Base-by-base conservation (phyloP, 1,140 invertebrate genomes). In the Drosophila sp. region DNA sequence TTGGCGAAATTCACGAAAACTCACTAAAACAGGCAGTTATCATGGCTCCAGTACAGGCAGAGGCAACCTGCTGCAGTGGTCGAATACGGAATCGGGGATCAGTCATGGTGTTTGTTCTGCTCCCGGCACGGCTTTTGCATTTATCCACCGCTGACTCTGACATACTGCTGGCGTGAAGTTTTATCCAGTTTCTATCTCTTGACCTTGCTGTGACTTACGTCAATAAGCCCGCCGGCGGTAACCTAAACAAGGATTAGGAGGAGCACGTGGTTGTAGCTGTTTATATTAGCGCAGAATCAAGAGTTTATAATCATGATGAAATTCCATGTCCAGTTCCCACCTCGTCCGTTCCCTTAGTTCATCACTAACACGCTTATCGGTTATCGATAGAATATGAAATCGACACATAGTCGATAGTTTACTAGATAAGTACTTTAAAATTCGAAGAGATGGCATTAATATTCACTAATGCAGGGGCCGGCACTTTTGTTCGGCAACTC, bases 1-100 rank as follows among this genome's bases (percentile, higher is more conserved):
- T 8, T 8, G 32, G 17, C 17, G 6, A 11, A 23, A 35, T 32
- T 54, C 7, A 93, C 2, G 8, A 3, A 38, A 11, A 38, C 93
- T 94, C 94, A 98, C 97, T 97, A 86, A 98, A 95, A 54, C 97
- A 85, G 29, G 97, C 98, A 65, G 98, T 98, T 81, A 98, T 93
- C 57, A 98, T 92, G 38, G 97, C 98, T 71, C 98, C 98, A 29
- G 96, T 95, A 92, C 97, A 98, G 58, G 98, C 97, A 38, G 98
- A 96, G 71, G 96, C 93, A 93, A 98, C 97, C 94, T 98, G 98
- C 93, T 99, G 97, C 64, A 95, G 91, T 0, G 97, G 96, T 72
- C 94, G 96, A 61, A 98, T 97, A 58, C 95, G 93, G 92, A 95
- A 97, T 77, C 93, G 93, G 57, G 94, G 95, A 92, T 97, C 96